Evolutionary conservation across 2,113 vertebrate genomes (phyloP).

Genomic region (Passer domesticus): DNA sequence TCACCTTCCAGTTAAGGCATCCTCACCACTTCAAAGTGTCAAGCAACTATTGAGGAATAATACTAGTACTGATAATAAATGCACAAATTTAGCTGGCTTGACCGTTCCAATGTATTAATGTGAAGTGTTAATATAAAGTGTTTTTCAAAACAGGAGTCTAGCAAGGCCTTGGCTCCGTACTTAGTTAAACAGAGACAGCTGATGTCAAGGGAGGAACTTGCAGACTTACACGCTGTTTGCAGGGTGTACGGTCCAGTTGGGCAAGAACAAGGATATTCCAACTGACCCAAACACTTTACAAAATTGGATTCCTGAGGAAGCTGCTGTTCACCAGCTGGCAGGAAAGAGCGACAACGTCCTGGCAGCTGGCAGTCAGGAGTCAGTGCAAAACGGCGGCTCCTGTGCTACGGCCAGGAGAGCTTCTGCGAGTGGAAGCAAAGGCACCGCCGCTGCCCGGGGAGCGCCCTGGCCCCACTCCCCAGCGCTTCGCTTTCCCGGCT

Average conservation of each 20-base stretch:
- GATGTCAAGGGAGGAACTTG: neutral
- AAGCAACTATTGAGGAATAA: neutral
- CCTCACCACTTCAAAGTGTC: accelerated
- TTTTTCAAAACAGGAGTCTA: neutral
- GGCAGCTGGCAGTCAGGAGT: neutral
- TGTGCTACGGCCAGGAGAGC: neutral
- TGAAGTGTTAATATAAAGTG: neutral
- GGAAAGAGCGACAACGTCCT: neutral
- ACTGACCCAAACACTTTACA: neutral
- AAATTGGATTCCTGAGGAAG: neutral
- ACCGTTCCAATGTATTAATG: neutral
- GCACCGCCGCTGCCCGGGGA: neutral
- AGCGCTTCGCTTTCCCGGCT: neutral
- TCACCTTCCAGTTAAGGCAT: neutral
- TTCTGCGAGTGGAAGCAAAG: neutral
- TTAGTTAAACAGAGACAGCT: neutral
- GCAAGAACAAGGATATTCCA: neutral
- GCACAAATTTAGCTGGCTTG: neutral
- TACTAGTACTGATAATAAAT: neutral
- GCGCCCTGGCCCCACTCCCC: neutral
- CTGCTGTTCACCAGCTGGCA: neutral
- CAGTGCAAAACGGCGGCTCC: neutral
- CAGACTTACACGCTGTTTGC: accelerated
- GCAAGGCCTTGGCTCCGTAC: neutral
- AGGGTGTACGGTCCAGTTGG: neutral